phyloP scores from a whole-genome alignment of 2,888 invertebrate species.

The Aromia moschata region DNA sequence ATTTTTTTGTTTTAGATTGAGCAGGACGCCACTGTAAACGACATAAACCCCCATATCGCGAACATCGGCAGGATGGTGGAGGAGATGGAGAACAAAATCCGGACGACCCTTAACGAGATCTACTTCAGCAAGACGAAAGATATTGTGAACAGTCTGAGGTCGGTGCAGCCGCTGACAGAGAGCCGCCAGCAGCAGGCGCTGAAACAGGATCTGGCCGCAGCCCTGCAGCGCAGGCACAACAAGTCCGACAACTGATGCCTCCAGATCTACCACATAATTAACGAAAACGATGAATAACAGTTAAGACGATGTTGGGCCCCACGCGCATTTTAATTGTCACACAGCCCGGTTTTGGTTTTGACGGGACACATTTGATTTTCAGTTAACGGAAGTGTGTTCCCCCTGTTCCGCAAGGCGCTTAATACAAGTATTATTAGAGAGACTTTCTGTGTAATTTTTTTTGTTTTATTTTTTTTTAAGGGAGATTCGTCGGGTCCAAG shows the following conservation, averaged over 20 bases:
- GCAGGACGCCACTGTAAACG: conserved; percentile 89
- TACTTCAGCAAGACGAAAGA: conserved; percentile 99
- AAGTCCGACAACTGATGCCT: conserved; percentile 65
- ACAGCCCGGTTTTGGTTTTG: background rate
- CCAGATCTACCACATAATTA: conserved; percentile 44
- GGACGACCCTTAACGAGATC: conserved; percentile 97
- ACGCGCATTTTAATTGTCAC: background rate
- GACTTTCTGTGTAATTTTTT: conserved; percentile 5
- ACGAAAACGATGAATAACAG: conserved; percentile 35
- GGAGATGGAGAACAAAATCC: conserved; percentile 99
- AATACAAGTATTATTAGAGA: conserved; percentile 16
- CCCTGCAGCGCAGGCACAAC: conserved; percentile 83
- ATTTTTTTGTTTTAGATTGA: conserved; percentile 74
- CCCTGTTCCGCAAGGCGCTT: conserved; percentile 7
- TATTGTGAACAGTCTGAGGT: conserved; percentile 88
- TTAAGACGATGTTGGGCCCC: conserved; percentile 16
- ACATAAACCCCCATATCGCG: conserved; percentile 95
- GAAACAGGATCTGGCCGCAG: conserved; percentile 85
- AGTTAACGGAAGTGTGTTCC: background rate
- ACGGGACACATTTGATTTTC: conserved; percentile 3
- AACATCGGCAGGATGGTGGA: conserved; percentile 99
- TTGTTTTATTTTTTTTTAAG: conserved; percentile 2
- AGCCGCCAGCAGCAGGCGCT: conserved; percentile 84
- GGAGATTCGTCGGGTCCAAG: conserved; percentile 10
- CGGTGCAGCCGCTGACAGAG: conserved; percentile 85